phyloP scores from a whole-genome alignment of 2,797 vertebrate species.

The Lycodopsis pacificus region DNA sequence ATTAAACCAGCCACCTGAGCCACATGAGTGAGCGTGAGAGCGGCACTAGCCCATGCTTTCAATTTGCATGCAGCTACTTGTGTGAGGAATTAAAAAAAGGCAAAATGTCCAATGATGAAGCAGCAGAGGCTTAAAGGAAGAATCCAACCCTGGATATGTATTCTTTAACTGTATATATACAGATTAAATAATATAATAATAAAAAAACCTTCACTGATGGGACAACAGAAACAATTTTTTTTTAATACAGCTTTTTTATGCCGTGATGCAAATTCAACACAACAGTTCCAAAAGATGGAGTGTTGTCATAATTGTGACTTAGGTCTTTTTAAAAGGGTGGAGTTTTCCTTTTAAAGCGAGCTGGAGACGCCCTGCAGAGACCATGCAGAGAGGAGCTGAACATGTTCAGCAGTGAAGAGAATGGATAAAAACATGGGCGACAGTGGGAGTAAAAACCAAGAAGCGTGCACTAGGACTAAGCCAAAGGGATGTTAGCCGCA shows the following conservation, averaged over 20 bases:
- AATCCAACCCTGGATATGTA: slow-evolving; percentile 25
- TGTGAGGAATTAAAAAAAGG: not conserved
- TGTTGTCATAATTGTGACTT: not conserved
- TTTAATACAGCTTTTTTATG: too few species aligned
- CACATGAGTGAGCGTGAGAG: not conserved
- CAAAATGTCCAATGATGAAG: not conserved
- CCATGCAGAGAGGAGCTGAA: not conserved
- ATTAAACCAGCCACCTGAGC: slow-evolving; percentile 21
- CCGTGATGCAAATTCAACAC: too few species aligned
- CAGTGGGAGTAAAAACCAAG: not conserved
- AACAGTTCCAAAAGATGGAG: not conserved
- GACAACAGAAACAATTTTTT: not conserved
- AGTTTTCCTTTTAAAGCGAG: slow-evolving; percentile 31
- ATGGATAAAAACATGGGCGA: not conserved
- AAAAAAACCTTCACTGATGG: not conserved
- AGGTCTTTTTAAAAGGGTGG: not conserved
- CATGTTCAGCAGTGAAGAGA: not conserved
- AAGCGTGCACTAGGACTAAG: slow-evolving; percentile 18
- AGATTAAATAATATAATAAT: not conserved
- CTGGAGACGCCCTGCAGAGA: not conserved
- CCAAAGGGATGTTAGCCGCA: slow-evolving; percentile 41
- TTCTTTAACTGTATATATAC: not conserved
- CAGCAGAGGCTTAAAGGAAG: not conserved
- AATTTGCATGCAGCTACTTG: not conserved
- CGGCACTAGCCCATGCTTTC: not conserved